Conservation (phyloP, 2,888 invertebrate genomes). For the Drosophila antonietae region DNA sequence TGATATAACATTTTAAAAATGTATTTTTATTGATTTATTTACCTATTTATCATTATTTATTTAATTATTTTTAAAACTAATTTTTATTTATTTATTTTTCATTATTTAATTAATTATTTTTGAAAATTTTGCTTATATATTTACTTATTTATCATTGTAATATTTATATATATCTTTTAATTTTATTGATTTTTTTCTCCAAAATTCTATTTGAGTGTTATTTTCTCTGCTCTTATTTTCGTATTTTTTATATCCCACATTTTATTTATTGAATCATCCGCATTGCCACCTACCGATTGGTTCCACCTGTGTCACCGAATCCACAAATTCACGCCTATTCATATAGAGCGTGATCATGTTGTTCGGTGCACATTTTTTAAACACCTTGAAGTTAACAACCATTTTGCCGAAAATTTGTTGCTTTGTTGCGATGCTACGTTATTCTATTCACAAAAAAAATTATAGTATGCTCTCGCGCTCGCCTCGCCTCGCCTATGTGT, state of each 20-base stretch:
- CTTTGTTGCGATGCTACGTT: background rate
- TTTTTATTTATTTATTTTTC: too few relatives aligned
- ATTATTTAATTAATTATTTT: too few relatives aligned
- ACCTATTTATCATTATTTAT: too few relatives aligned
- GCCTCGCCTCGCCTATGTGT: constrained; percentile 19
- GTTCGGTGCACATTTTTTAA: constrained; percentile 95
- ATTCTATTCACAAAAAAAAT: constrained; percentile 9
- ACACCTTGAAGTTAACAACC: constrained; percentile 96
- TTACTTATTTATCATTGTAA: too few relatives aligned
- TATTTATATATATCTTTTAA: too few relatives aligned
- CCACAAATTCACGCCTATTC: constrained; percentile 94
- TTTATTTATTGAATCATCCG: constrained; percentile 37
- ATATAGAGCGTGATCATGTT: constrained; percentile 94
- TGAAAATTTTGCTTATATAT: too few relatives aligned
- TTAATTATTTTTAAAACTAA: too few relatives aligned
- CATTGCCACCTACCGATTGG: constrained; percentile 89
- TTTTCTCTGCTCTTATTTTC: background rate
- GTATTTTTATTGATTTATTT: too few relatives aligned
- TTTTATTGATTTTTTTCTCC: too few relatives aligned
- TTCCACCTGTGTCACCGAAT: constrained; percentile 93
- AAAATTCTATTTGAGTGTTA: too few relatives aligned
- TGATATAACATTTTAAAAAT: too few relatives aligned
- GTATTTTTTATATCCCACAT: too few relatives aligned
- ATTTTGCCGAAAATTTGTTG: constrained; percentile 85
- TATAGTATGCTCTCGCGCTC: constrained; percentile 35